Percentiles rank a stretch among this genome's conserved stretches.
Conservation (phyloP, 2,888 invertebrate species). For the Prosopocoilus inquinatus region DNA sequence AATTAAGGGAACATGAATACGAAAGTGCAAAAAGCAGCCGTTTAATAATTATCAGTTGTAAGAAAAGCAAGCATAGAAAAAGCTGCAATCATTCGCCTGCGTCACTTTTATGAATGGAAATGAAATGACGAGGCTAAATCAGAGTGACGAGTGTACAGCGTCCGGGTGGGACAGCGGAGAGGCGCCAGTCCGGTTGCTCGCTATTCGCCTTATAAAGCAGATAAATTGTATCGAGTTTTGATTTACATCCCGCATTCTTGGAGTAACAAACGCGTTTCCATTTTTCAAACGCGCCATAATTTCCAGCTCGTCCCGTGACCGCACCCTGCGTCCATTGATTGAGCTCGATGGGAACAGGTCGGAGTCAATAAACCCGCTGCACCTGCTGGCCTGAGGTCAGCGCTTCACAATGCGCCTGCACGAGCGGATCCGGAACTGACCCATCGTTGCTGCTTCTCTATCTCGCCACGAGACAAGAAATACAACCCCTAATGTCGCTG, state of each 20-base stretch:
- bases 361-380: conserved; percentile 53
- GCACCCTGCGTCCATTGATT: conserved; percentile 36
- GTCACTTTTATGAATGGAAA: conserved; percentile 32
- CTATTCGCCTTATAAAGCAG: conserved; percentile 47
- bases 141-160: conserved; percentile 16
- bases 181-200: conserved; percentile 43
- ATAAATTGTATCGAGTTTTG: conserved; percentile 51
- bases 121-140: conserved; percentile 30
- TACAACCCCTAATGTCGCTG: neutral
- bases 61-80: conserved; percentile 1
- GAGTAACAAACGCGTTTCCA: conserved; percentile 49
- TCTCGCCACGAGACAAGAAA: conserved; percentile 1
- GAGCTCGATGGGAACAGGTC: conserved; percentile 37
- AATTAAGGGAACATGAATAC: no score
- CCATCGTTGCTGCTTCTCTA: conserved; percentile 14
- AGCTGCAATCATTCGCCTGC: conserved; percentile 22
- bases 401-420: conserved; percentile 34
- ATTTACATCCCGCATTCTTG: conserved; percentile 52
- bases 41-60: no score
- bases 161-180: conserved; percentile 29
- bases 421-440: conserved; percentile 35
- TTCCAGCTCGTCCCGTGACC: conserved; percentile 34
- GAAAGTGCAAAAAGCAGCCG: no score
- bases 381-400: conserved; percentile 53
- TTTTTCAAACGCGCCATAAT: conserved; percentile 46